Evolutionary conservation across 2,888 invertebrate genomes (phyloP).

Genomic region (Biston stratarius): DNA sequence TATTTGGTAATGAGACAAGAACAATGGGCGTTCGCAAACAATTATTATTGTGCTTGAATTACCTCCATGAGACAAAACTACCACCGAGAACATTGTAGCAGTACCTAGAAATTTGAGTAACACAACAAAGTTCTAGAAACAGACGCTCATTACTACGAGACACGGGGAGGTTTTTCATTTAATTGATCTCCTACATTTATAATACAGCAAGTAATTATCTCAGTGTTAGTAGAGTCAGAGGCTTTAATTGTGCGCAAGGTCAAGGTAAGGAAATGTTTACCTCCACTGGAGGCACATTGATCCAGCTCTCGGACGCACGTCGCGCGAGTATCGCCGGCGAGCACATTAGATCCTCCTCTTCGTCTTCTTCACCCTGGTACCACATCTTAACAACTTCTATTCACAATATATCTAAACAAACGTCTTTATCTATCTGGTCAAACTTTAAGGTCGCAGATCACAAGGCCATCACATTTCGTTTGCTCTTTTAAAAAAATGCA

Average conservation of each 20-base stretch:
- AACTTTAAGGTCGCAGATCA: constrained; percentile 42
- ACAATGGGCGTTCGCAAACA: too few species aligned
- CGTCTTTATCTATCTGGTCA: constrained; percentile 8
- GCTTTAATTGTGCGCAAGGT: constrained; percentile 22
- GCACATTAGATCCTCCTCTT: constrained; percentile 94
- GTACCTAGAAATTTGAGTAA: too few species aligned
- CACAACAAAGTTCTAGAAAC: too few species aligned
- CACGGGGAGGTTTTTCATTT: too few species aligned
- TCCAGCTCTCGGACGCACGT: constrained; percentile 96
- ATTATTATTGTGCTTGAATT: too few species aligned
- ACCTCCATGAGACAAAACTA: too few species aligned
- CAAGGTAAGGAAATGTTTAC: constrained; percentile 76
- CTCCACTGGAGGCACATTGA: constrained; percentile 95
- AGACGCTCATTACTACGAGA: too few species aligned
- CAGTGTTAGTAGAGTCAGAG: neutral
- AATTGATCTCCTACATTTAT: too few species aligned
- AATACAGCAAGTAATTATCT: too few species aligned
- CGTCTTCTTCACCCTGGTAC: constrained; percentile 92
- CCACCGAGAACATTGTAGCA: too few species aligned
- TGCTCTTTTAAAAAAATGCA: constrained; percentile 11
- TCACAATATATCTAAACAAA: constrained; percentile 34
- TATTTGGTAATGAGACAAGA: too few species aligned
- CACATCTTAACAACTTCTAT: constrained; percentile 86
- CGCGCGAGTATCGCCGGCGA: constrained; percentile 95
- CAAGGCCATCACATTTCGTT: constrained; percentile 38